Base-by-base conservation (phyloP, 2,113 vertebrate species). In the Coptodon bakossiorum region DNA sequence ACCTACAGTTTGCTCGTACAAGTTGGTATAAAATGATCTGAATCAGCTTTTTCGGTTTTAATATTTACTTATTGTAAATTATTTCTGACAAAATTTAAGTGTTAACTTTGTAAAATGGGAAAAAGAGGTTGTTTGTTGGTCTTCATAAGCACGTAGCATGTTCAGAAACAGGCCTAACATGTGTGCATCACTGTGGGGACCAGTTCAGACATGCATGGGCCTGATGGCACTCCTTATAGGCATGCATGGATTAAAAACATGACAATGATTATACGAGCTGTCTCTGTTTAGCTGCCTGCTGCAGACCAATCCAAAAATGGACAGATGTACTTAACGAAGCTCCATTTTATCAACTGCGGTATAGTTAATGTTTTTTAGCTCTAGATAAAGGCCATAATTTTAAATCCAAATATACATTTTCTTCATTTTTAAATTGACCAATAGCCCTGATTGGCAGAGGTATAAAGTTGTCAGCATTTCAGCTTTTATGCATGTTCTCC, bases 1-100 rank as follows among this genome's bases (percentile, higher is more conserved):
- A 66, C 61, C 61, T 38, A n/a, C 61, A 5, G 34, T 66, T 66
- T 66, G 3, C 4, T 66, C 0, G 3, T 38, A 38, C 0, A 38
- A 38, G 34, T 12, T 38, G 34, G 34, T 5, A 66, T 22, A 66
- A 66, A 38, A 66, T 22, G 34, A 66, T 66, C 61, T 12, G 10
- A 66, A 66, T 66, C 61, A 38, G 61, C 61, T 38, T 0, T 7
- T 66, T 13, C 4, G 4, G 61, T 66, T 66, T 66, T 1, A 66
- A 66, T 38, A 38, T 66, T 38, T 66, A 66, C 0, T 66, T 66
- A 38, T 38, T 66, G 61, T 38, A 66, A 66, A 66, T 66, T 38
- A 38, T 38, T 66, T 66, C 7, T 66, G 0, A 12, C 1, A 66
- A 66, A 66, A 12, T 38, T 2, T 38, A 66, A 38, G 31, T 0